Evolutionary conservation across 1,140 invertebrate species (phyloP), one percentile per base, ranked within the genome.

Genomic region (Anagrus nilaparvatae): DNA sequence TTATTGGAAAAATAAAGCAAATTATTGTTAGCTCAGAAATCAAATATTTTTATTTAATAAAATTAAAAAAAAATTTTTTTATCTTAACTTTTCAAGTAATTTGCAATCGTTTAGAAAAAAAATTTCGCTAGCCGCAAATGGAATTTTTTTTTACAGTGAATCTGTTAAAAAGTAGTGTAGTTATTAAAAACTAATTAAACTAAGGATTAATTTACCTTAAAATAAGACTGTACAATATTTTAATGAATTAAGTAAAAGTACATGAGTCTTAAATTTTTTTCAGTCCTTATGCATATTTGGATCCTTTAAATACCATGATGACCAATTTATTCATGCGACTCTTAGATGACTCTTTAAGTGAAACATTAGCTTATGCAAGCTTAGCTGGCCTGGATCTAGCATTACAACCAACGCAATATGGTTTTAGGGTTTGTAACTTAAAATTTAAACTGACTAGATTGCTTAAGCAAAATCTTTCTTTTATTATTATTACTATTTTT

Each of bases 321-420:
- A 83, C 82, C 8, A 76, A 81, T 36, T 74, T 98, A 68, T 90
- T 89, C 72, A 78, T 85, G 3, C 69, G 81, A 50, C 67, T 95
- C 31, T 77, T 95, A 37, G 74, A 79, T 31, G 93, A 97, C 71
- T 73, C 81, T n/a, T 65, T 97, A 6, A 93, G 87, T 55, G 92
- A 97, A 67, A 92, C 90, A 65, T 73, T 84, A 2, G 97, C 97
- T 68, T 77, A 82, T 41, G 93, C 93, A 1, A 82, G 87, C 47
- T 65, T 97, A 33, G 91, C 92, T 40, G 90, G 88, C 5, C 69
- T 97, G 1, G 73, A 76, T 49, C 92, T 89, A 69, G 74, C 71
- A 51, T 61, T 97, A 10, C 69, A 60, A 10, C 83, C 78, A 52
- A 85, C 79, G 16, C 83, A 83, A 57, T 81, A 86, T 60, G 91